phyloP scores from a whole-genome alignment of 2,888 invertebrate species.

The Phragmatobia fuliginosa region DNA sequence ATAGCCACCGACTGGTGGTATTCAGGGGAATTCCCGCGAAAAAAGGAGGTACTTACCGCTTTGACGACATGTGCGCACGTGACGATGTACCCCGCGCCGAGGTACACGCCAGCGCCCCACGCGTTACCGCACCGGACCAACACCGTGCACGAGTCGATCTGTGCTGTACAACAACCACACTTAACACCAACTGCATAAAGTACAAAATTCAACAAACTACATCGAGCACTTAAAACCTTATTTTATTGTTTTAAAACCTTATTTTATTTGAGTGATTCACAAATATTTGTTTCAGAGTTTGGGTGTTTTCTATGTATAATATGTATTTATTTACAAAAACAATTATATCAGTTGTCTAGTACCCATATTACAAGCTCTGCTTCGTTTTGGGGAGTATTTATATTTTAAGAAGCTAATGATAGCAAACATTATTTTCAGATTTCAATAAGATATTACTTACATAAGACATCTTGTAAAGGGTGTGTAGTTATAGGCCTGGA shows the following conservation, averaged over 20 bases:
- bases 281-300: no score
- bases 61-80: constrained; percentile 88
- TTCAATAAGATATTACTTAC: constrained; percentile 47
- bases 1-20: no score
- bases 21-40: no score
- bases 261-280: no score
- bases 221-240: neutral
- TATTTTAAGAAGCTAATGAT: no score
- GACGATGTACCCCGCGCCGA: constrained; percentile 85
- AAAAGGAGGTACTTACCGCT: constrained; percentile 71
- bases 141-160: constrained; percentile 82
- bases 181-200: neutral
- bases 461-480: constrained; percentile 59
- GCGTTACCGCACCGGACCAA: constrained; percentile 86
- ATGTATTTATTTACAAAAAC: no score
- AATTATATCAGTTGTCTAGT: no score
- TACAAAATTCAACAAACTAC: neutral
- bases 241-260: no score
- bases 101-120: constrained; percentile 87
- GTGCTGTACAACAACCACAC: constrained; percentile 61
- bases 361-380: no score
- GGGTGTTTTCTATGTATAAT: no score
- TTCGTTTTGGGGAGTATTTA: no score
- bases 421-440: no score
- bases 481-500: constrained; percentile 48